Percentiles rank a stretch among this genome's conserved stretches.
Evolutionary conservation across 1,140 invertebrate genomes (phyloP).

Genomic region (Cydia fagiglandana): DNA sequence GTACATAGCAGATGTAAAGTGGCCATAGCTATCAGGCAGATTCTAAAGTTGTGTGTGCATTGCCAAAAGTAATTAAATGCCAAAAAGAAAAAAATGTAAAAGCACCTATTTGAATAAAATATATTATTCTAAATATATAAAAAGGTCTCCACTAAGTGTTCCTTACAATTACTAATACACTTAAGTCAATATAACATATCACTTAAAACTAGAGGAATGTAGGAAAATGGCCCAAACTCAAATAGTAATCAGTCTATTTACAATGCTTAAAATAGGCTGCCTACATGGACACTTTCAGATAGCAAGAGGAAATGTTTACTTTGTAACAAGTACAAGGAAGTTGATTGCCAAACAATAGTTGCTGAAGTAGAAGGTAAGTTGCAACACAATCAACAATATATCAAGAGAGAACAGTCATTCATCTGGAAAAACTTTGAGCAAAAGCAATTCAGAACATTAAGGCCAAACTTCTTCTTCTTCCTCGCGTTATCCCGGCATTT

Average conservation of each 20-base stretch:
- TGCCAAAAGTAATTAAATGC: neutral
- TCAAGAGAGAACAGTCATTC: neutral
- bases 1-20: too few species aligned
- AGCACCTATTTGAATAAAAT: neutral
- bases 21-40: too few species aligned
- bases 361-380: neutral
- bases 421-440: neutral
- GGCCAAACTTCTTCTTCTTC: neutral
- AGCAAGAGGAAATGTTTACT: slow-evolving; percentile 3
- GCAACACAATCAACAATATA: neutral
- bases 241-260: slow-evolving; percentile 17
- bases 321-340: neutral
- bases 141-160: neutral
- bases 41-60: neutral
- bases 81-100: neutral
- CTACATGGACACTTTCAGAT: neutral
- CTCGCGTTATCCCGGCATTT: too few species aligned
- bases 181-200: slow-evolving; percentile 12
- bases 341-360: neutral
- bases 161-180: slow-evolving; percentile 15
- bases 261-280: neutral
- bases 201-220: slow-evolving; percentile 25
- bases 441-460: neutral
- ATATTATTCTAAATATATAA: slow-evolving; percentile 10
- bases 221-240: neutral